Evolutionary conservation across 2,888 invertebrate genomes (phyloP).

Genomic region (Eubasilissa splendida): DNA sequence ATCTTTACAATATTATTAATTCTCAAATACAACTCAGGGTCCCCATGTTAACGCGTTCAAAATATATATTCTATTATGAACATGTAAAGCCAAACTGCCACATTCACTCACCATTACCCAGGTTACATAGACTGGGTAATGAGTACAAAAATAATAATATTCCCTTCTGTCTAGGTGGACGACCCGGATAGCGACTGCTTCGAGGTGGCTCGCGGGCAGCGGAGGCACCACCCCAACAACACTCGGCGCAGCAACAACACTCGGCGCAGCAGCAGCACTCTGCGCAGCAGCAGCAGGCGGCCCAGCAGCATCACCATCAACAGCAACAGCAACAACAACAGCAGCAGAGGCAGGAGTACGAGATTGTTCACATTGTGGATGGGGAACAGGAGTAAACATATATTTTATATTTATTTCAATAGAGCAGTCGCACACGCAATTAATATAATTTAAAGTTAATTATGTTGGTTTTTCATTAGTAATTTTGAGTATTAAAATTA

Average conservation of each 20-base stretch:
- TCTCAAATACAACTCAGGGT: too few species aligned
- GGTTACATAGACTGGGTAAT: too few species aligned
- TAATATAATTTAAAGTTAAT: too few species aligned
- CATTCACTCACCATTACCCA: too few species aligned
- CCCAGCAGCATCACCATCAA: constrained; percentile 32
- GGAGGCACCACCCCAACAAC: constrained; percentile 26
- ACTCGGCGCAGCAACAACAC: constrained; percentile 18
- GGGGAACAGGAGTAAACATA: constrained; percentile 39
- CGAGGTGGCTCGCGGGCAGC: constrained; percentile 20
- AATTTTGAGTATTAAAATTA: too few species aligned
- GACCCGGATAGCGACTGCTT: constrained; percentile 48
- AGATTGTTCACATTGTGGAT: constrained; percentile 56
- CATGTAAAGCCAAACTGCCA: too few species aligned
- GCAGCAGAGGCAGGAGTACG: constrained; percentile 55
- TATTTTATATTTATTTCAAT: too few species aligned
- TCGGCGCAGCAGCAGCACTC: constrained; percentile 37
- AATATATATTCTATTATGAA: too few species aligned
- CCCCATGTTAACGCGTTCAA: too few species aligned
- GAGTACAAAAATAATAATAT: not conserved
- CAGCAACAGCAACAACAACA: constrained; percentile 46
- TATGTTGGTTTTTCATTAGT: too few species aligned
- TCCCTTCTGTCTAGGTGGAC: constrained; percentile 44
- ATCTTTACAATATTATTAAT: too few species aligned
- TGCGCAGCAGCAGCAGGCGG: constrained; percentile 14
- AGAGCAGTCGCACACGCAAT: too few species aligned